Evolutionary conservation across 2,888 invertebrate species (phyloP).

Genomic region (Embidobia sp.): DNA sequence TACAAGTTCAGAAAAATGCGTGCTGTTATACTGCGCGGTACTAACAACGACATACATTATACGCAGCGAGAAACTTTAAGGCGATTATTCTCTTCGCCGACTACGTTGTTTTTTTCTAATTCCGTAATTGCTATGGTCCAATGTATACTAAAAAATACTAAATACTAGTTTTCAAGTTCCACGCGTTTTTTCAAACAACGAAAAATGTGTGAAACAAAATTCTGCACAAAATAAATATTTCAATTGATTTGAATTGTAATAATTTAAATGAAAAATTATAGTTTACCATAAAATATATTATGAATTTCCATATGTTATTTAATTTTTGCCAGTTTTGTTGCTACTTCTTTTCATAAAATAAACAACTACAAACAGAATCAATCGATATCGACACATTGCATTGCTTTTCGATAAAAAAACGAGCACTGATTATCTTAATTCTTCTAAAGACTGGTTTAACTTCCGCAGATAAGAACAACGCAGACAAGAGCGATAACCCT

Average conservation of each 20-base stretch:
- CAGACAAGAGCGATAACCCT: constrained; percentile 42
- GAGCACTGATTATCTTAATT: constrained; percentile 8
- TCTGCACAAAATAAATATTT: no score
- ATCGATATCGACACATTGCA: not conserved
- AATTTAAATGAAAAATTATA: no score
- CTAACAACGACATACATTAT: constrained; percentile 28
- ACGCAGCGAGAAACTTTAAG: constrained; percentile 26
- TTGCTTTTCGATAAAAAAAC: constrained; percentile 1
- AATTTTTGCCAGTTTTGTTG: no score
- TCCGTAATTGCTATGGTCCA: constrained; percentile 49
- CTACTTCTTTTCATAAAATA: no score
- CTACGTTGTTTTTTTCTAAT: constrained; percentile 46
- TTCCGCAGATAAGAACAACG: constrained; percentile 42
- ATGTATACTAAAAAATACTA: no score
- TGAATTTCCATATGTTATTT: no score
- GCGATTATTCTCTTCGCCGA: constrained; percentile 48
- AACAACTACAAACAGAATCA: not conserved
- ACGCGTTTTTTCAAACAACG: no score
- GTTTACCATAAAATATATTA: no score
- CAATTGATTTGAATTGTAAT: no score
- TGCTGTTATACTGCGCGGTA: constrained; percentile 9
- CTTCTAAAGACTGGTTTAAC: not conserved
- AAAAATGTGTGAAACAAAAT: no score
- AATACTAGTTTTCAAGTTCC: no score
- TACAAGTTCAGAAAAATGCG: constrained; percentile 9